These are phyloP conservation scores for Harlomillsia oculata DNA, from an alignment of 1,140 invertebrate species.

Conservation along the genomic window DNA sequence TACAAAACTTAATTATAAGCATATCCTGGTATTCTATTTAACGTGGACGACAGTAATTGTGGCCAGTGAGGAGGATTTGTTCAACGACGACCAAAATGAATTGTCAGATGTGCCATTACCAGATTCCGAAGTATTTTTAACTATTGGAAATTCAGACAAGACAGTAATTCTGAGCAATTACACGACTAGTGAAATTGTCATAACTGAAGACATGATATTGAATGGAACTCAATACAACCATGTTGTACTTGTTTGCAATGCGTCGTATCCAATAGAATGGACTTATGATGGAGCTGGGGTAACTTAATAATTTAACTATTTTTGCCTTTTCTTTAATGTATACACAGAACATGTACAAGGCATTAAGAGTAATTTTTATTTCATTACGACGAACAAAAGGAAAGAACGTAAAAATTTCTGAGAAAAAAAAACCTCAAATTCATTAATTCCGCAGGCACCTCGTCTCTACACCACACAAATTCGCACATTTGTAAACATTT, in stretches of 20 bases:
- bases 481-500: constrained; percentile 14
- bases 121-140: constrained; percentile 19
- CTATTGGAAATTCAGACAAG: background rate
- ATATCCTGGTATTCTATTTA: no score
- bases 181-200: constrained; percentile 22
- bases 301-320: background rate
- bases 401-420: background rate
- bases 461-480: constrained; percentile 24
- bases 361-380: no score
- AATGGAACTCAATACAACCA: constrained; percentile 28
- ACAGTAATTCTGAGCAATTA: background rate
- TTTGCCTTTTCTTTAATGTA: no score
- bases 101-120: background rate
- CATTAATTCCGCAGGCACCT: constrained; percentile 14
- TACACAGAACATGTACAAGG: no score
- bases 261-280: constrained; percentile 29
- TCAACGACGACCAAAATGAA: no score
- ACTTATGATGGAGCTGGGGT: constrained; percentile 33
- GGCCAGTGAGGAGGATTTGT: no score
- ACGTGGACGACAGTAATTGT: no score
- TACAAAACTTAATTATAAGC: background rate
- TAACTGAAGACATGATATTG: constrained; percentile 18
- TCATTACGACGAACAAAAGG: no score
- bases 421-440: background rate
- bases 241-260: constrained; percentile 30